phyloP scores from a whole-genome alignment of 2,888 invertebrate species.

The Dromius quadrimaculatus region DNA sequence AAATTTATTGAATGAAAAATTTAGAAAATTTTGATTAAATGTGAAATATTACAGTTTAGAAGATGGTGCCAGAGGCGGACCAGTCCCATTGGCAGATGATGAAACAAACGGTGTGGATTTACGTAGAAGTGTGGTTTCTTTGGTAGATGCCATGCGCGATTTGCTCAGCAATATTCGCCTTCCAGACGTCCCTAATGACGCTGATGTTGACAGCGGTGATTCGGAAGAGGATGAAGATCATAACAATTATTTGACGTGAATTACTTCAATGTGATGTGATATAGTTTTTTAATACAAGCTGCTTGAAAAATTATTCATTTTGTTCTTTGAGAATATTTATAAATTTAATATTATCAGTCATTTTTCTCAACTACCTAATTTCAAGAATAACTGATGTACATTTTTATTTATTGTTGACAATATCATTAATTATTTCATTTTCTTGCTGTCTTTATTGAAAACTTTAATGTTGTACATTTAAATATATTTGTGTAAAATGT shows the following conservation, averaged over 20 bases:
- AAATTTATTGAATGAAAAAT: too few relatives aligned
- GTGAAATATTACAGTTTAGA: slow-evolving; percentile 44
- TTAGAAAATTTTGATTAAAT: too few relatives aligned
- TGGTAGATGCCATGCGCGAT: slow-evolving; percentile 81
- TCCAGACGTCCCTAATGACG: slow-evolving; percentile 71
- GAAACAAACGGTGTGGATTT: slow-evolving; percentile 67
- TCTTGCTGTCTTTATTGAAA: slow-evolving; percentile 34
- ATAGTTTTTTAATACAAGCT: slow-evolving; percentile 32
- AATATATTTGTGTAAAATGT: slow-evolving; percentile 30
- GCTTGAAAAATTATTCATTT: slow-evolving; percentile 28
- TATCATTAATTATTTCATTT: slow-evolving; percentile 1
- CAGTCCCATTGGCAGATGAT: slow-evolving; percentile 62
- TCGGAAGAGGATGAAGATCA: slow-evolving; percentile 68
- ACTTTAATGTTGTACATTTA: slow-evolving; percentile 31
- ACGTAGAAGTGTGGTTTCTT: slow-evolving; percentile 74
- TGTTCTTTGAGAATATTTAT: slow-evolving; percentile 21
- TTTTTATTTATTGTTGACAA: slow-evolving; percentile 10
- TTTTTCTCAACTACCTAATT: neutral
- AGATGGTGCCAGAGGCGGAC: slow-evolving; percentile 62
- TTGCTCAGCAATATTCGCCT: slow-evolving; percentile 75
- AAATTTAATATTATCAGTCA: neutral
- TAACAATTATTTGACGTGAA: slow-evolving; percentile 65
- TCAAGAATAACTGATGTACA: neutral
- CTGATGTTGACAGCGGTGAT: slow-evolving; percentile 68
- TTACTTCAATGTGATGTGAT: slow-evolving; percentile 42